phyloP scores from a whole-genome alignment of 2,797 vertebrate genomes.

The Hipposideros larvatus region DNA sequence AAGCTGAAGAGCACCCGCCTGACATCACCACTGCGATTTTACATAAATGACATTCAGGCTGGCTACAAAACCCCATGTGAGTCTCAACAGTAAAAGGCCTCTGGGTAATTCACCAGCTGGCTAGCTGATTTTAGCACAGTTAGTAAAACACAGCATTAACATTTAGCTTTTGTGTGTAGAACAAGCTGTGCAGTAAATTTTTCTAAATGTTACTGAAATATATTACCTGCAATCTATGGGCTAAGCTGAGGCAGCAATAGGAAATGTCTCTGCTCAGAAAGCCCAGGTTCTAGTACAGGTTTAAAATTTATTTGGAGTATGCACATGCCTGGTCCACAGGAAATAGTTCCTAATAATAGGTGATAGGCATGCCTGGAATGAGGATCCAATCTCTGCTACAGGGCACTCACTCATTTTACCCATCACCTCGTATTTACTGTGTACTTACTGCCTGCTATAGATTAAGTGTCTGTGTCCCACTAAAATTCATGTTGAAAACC shows the following conservation, averaged over 20 bases:
- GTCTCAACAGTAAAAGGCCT: slow-evolving; percentile 84
- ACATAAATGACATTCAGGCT: slow-evolving; percentile 86
- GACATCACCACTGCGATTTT: slow-evolving; percentile 81
- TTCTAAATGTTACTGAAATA: slow-evolving; percentile 83
- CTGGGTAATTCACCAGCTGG: slow-evolving; percentile 87
- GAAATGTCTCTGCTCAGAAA: slow-evolving; percentile 60
- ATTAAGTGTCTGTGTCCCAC: neutral
- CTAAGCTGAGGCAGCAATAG: slow-evolving; percentile 73
- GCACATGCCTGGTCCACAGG: neutral
- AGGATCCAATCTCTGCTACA: neutral
- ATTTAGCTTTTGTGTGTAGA: slow-evolving; percentile 84
- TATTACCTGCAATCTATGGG: slow-evolving; percentile 77
- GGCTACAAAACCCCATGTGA: slow-evolving; percentile 81
- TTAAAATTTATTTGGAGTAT: neutral
- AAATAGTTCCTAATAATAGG: neutral
- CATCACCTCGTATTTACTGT: neutral
- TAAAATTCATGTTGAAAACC: neutral
- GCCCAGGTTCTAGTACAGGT: slow-evolving; percentile 33
- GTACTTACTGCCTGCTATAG: neutral
- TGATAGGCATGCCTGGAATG: neutral
- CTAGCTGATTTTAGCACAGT: slow-evolving; percentile 85
- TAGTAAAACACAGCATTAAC: slow-evolving; percentile 86
- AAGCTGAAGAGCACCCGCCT: slow-evolving; percentile 76
- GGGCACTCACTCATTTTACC: neutral
- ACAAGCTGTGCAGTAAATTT: slow-evolving; percentile 83